Evolutionary conservation across 2,113 vertebrate genomes (phyloP).

Genomic region (Notothenia coriiceps): DNA sequence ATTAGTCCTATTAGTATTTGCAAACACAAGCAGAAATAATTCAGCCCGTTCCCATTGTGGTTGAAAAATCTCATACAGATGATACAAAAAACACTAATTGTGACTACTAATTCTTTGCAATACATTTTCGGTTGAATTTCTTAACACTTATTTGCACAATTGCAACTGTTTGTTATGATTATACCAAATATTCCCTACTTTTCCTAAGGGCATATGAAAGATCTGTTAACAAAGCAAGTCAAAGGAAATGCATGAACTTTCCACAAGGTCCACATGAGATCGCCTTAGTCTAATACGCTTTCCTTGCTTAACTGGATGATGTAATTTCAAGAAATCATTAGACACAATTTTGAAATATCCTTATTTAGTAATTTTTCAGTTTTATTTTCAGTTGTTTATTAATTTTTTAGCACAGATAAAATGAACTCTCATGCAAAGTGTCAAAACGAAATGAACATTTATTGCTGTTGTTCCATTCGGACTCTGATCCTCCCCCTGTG

Average conservation of each 20-base stretch:
- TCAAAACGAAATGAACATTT: not conserved
- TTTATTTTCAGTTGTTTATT: not conserved
- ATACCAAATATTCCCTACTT: not conserved
- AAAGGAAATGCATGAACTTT: not conserved
- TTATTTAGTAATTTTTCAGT: not conserved
- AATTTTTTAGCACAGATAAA: not conserved
- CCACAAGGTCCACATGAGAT: not conserved
- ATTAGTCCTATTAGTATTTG: constrained; percentile 63
- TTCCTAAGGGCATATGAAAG: not conserved
- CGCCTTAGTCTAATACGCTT: not conserved
- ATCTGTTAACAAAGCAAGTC: too few species aligned
- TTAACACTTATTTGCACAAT: not conserved
- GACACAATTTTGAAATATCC: not conserved
- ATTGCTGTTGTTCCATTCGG: not conserved
- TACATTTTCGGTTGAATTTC: not conserved
- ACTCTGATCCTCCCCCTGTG: not conserved
- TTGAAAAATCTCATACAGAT: not conserved
- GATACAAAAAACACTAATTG: not conserved
- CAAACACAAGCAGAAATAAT: constrained; percentile 55
- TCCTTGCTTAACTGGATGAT: not conserved
- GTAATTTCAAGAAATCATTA: not conserved
- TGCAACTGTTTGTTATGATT: not conserved
- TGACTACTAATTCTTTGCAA: not conserved
- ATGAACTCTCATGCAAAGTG: not conserved
- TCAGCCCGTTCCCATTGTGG: constrained; percentile 1